Base-by-base conservation (phyloP, 2,888 invertebrate genomes). In the Ypsolopha sequella region DNA sequence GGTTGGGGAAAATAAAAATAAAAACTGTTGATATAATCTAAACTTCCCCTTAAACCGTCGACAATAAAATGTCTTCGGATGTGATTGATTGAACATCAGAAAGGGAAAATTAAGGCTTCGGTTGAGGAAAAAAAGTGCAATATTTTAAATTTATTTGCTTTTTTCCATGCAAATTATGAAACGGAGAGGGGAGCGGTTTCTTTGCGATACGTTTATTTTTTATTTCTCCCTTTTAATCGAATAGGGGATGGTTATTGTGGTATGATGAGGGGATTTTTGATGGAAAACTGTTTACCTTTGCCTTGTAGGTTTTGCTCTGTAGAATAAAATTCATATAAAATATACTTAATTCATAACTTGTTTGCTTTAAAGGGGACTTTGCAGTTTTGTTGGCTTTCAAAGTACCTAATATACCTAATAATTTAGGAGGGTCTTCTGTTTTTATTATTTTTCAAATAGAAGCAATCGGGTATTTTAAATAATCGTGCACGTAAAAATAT, bases 121-220 rank as follows among this genome's bases (percentile, higher is more conserved):
- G 65, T 38, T 33, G 6, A 10, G 6, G 41, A 11, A 43, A 13
- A 43, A 50, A 50, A 50, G 45, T 59, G 76, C 73, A 77, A 82
- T 82, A 82, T 81, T 84, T 80, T 75, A 82, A 81, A 82, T 80
- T 82, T 84, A 82, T 82, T 81, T 84, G 76, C 79, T 73, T 79
- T 77, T 38, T 76, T 70, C 79, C 69, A 84, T 84, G 84, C 82
- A 84, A 84, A 84, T 84, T 82, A 80, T 82, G 81, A 78, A 80
- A 81, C 79, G 79, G 79, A 81, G 80, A 73, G 70, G 77, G 77
- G 76, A n/a, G 51, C 45, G n/a, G 51, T 44, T 51, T 33, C 33
- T 36, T 36, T 45, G 36, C n/a, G 33, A n/a, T 39, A 45, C n/a
- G 9, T 51, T 38, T 33, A 35, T 7, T 10, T 41, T 65, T 73